A percentile compares a stretch with the other conserved stretches of the same genome.
Conservation (phyloP, 2,888 invertebrate species). For the Catocala nupta region DNA sequence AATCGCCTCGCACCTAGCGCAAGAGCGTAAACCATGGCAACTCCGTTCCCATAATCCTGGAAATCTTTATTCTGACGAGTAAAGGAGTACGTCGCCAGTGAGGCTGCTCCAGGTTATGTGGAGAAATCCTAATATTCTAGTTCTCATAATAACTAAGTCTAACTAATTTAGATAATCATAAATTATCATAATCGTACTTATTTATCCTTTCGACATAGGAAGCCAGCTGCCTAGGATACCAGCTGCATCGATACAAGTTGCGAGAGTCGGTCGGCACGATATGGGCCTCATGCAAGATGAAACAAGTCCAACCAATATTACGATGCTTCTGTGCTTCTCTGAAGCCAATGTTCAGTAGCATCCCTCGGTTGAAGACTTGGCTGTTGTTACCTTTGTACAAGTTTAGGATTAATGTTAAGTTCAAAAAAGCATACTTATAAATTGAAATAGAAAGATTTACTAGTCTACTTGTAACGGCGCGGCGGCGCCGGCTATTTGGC, state of each 20-base stretch:
- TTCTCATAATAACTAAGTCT: neutral
- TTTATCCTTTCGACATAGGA: slow-evolving; percentile 90
- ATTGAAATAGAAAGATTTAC: no score
- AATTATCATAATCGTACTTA: slow-evolving; percentile 17
- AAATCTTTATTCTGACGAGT: no score
- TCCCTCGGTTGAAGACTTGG: slow-evolving; percentile 87
- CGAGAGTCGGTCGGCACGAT: slow-evolving; percentile 95
- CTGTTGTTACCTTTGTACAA: slow-evolving; percentile 41
- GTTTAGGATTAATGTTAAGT: neutral
- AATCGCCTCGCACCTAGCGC: no score
- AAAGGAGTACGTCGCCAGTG: no score
- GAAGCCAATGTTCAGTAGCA: slow-evolving; percentile 97
- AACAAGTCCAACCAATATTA: slow-evolving; percentile 90
- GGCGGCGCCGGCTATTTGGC: no score
- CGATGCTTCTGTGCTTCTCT: slow-evolving; percentile 89
- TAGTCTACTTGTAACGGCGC: no score
- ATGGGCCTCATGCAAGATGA: slow-evolving; percentile 97
- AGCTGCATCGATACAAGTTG: slow-evolving; percentile 95
- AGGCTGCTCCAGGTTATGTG: no score
- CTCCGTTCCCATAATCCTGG: no score
- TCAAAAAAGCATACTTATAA: no score
- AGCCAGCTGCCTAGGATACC: slow-evolving; percentile 94
- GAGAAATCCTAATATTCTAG: no score
- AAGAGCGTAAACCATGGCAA: no score
- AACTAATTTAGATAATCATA: neutral